phyloP scores from a whole-genome alignment of 2,797 vertebrate species.

The Balearica regulorum region DNA sequence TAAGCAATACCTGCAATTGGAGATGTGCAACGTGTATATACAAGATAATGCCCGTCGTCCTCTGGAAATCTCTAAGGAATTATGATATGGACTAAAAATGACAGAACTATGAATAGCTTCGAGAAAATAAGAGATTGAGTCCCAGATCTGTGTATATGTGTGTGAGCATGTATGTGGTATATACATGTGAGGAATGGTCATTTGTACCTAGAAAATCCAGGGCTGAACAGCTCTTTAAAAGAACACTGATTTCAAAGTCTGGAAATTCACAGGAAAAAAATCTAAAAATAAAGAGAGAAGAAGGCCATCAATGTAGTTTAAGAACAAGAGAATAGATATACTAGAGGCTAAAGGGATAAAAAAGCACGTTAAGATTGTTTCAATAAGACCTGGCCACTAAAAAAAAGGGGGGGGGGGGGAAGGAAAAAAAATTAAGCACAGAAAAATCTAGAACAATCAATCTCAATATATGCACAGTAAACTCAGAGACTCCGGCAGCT shows the following conservation, averaged over 20 bases:
- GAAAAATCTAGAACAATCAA: neutral
- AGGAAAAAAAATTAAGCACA: neutral
- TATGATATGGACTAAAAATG: neutral
- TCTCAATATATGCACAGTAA: neutral
- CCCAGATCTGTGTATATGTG: neutral
- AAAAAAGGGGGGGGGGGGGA: neutral
- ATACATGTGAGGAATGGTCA: neutral
- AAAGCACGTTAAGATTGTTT: neutral
- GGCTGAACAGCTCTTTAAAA: neutral
- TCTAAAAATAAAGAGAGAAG: neutral
- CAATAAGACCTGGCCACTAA: neutral
- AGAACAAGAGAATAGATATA: neutral
- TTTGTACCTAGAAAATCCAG: neutral
- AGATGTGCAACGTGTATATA: neutral
- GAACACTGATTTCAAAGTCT: neutral
- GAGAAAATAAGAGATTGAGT: neutral
- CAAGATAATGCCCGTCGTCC: neutral
- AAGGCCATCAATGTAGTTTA: neutral
- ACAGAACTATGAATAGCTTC: neutral
- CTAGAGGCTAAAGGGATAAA: neutral
- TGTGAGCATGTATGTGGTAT: neutral
- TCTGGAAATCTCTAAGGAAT: neutral
- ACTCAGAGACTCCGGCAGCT: neutral
- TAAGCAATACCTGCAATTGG: neutral
- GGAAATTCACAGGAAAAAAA: neutral